Percentiles rank a stretch among this genome's conserved stretches.
Conservation (phyloP, 2,888 invertebrate genomes). For the Rhamnusium bicolor region DNA sequence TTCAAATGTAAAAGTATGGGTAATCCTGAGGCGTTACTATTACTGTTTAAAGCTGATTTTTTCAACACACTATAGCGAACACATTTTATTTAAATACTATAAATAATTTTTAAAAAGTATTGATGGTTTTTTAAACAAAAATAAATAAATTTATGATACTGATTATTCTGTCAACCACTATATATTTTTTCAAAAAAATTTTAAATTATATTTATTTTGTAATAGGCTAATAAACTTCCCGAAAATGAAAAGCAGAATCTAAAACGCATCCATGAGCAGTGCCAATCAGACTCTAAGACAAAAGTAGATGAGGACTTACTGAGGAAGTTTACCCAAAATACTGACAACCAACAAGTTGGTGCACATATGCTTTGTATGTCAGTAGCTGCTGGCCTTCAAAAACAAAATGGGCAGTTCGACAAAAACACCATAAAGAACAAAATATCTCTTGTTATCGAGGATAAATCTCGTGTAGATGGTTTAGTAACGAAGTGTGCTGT, state of each 20-base stretch:
- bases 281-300: not conserved
- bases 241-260: not conserved
- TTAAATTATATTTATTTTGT: not conserved
- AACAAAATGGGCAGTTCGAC: constrained; percentile 30
- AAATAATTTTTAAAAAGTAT: too few species aligned
- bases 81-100: too few species aligned
- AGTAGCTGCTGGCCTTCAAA: constrained; percentile 20
- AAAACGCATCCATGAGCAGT: not conserved
- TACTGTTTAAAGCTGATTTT: too few species aligned
- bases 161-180: too few species aligned
- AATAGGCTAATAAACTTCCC: constrained; percentile 2
- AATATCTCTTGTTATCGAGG: constrained; percentile 1
- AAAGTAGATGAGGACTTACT: constrained; percentile 2
- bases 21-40: too few species aligned
- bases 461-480: constrained; percentile 18
- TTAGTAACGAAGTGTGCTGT: constrained; percentile 35
- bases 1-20: too few species aligned
- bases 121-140: too few species aligned
- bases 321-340: not conserved
- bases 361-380: constrained; percentile 39
- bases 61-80: too few species aligned
- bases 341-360: not conserved
- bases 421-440: constrained; percentile 29
- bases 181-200: too few species aligned
- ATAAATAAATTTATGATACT: too few species aligned